Evolutionary conservation across 2,797 vertebrate species (phyloP), one percentile per base, ranked within the genome.

Genomic region (Columba guinea): DNA sequence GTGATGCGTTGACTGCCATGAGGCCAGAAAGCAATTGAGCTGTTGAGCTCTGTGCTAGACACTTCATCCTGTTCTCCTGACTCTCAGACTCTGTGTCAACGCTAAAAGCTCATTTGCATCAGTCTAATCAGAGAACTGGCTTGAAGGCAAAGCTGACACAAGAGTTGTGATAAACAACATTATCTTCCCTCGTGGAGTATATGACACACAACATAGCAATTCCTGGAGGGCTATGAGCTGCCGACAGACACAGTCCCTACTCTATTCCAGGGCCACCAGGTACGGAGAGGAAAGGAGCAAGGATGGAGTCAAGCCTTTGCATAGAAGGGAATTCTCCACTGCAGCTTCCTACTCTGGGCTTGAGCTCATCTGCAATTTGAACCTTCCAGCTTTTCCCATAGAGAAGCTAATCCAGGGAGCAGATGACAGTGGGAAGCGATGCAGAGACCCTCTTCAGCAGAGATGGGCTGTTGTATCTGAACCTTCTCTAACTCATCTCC

Each of bases 71-170:
- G 35, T 26, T 30, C 68, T 75, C 64, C 74, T 18, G 30, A 30
- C 48, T 6, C 44, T 34, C 67, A 24, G 73, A 55, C 65, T 81
- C 73, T 10, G 26, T 35, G 77, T 77, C 81, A 62, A 24, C 1
- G 17, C 70, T 81, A 71, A 84, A 86, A 81, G 77, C 86, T 89
- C 74, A 7, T 93, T 90, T 58, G 41, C 68, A 68, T n/a, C 44
- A 34, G 41, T 37, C 65, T 84, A 13, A 87, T 39, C 55, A 77
- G 62, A 49, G 37, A 69, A 35, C 23, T 21, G 44, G 15, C 76
- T 55, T 17, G 51, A 44, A 53, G 62, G 60, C 79, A 63, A 75
- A 48, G 85, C 64, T 70, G 82, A 48, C 78, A 62, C 37, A 8
- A 3, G 28, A 87, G 68, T 37, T 67, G 84, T 28, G 87, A 65